Base-by-base conservation (phyloP, 2,888 invertebrate genomes). In the Drosophila suboccidentalis region DNA sequence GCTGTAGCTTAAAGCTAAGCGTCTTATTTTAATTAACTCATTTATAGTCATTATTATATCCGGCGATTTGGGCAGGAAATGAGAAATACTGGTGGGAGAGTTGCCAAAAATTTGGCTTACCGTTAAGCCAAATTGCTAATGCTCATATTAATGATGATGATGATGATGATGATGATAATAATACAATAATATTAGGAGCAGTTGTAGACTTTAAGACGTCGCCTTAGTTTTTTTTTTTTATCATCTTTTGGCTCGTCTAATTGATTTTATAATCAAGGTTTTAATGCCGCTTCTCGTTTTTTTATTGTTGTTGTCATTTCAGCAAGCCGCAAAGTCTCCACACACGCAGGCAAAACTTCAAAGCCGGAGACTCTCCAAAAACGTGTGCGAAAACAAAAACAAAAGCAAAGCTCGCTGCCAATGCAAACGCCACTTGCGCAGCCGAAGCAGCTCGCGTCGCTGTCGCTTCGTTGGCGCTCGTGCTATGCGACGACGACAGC, bases 231-330 rank as follows among this genome's bases (percentile, higher is more conserved):
- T 41, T 51, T 60, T 38, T 26, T 41, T 43, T 55, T 34, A 9
- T 49, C 36, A 41, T 22, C 4, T 26, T 51, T 47, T 55, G 59
- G 47, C 50, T 47, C 54, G 71, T 65, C 83, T 88, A 84, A 87
- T 87, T 84, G 89, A 89, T 81, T 87, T 81, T 81, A 89, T 87
- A 87, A 89, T 83, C 84, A 84, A 84, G 89, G 84, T 76, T 89
- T 88, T 86, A 76, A 77, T 75, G 73, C 75, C 66, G 74, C 71
- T 71, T 72, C 78, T 79, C 66, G 59, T 72, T 67, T 69, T 69
- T 59, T 58, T 76, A 54, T 65, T 72, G 53, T 71, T 69, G 71
- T 82, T 75, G 71, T 87, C 71, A 79, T 89, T 84, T 89, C 89
- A 84, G 87, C 58, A 64, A 71, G 61, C 63, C 59, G 58, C 62